Evolutionary conservation across 2,113 vertebrate species (phyloP).

Genomic region (Bagarius yarrelli): DNA sequence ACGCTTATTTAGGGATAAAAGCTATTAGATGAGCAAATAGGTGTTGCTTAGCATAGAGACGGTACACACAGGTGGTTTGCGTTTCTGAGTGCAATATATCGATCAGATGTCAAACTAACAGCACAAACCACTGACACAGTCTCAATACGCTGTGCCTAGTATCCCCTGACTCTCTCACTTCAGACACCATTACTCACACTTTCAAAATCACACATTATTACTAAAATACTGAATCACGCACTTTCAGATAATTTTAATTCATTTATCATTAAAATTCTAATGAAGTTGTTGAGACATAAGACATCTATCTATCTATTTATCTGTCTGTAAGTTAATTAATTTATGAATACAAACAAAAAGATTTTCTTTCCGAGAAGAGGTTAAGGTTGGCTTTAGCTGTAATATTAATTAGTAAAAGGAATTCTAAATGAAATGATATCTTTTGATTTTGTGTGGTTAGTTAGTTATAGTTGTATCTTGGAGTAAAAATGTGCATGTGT

Average conservation of each 20-base stretch:
- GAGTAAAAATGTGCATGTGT: not conserved
- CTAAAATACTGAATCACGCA: not conserved
- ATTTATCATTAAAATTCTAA: not conserved
- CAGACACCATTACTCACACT: not conserved
- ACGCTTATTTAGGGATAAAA: slow-evolving; percentile 15
- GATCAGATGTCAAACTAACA: slow-evolving; percentile 31
- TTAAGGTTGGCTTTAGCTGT: too few species aligned
- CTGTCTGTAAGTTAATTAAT: not conserved
- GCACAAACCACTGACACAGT: not conserved
- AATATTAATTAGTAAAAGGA: too few species aligned
- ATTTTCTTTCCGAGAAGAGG: too few species aligned
- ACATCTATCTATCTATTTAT: too few species aligned
- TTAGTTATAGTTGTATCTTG: too few species aligned
- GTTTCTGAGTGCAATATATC: slow-evolving; percentile 26
- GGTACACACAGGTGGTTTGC: slow-evolving; percentile 1
- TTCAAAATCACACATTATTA: not conserved
- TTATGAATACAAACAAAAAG: too few species aligned
- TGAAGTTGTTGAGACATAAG: not conserved
- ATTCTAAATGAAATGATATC: too few species aligned
- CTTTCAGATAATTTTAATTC: not conserved
- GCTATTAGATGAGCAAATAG: slow-evolving; percentile 25
- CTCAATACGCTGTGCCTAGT: not conserved
- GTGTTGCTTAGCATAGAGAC: slow-evolving; percentile 29
- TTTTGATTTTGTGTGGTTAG: too few species aligned
- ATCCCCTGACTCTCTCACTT: not conserved